phyloP scores from a whole-genome alignment of 2,797 vertebrate species.

The Thaleichthys pacificus region DNA sequence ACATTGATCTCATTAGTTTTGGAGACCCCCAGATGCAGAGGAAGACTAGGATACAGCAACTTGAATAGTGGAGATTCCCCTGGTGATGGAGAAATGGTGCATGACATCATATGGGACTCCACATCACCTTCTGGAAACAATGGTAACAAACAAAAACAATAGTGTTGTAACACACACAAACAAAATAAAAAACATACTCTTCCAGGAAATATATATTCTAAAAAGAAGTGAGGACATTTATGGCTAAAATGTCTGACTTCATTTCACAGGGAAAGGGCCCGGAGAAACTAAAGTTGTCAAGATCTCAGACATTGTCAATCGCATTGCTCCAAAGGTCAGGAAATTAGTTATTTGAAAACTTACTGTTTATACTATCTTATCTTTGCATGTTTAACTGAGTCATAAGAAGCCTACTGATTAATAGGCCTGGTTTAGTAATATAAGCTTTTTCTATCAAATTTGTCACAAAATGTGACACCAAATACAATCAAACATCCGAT shows the following conservation, averaged over 20 bases:
- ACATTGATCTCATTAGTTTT: slow-evolving; percentile 45
- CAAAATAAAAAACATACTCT: neutral
- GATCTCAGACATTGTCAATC: slow-evolving; percentile 79
- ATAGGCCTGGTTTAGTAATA: too few species aligned
- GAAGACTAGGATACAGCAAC: slow-evolving; percentile 41
- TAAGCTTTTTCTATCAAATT: neutral
- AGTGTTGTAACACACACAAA: neutral
- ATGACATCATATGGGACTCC: slow-evolving; percentile 95
- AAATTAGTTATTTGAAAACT: neutral
- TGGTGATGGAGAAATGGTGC: slow-evolving; percentile 81
- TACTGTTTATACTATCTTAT: too few species aligned
- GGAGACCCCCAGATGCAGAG: slow-evolving; percentile 63
- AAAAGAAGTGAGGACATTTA: too few species aligned
- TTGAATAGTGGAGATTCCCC: slow-evolving; percentile 77
- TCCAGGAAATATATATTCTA: neutral
- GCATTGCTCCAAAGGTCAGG: slow-evolving; percentile 77
- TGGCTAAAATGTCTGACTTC: neutral
- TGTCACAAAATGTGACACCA: neutral
- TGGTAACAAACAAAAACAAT: slow-evolving; percentile 66
- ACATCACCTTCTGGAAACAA: slow-evolving; percentile 80
- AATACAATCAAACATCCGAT: too few species aligned
- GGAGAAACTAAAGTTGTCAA: slow-evolving; percentile 60
- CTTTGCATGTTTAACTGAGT: neutral
- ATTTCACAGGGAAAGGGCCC: slow-evolving; percentile 25
- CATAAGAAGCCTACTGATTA: too few species aligned